Evolutionary conservation across 2,113 vertebrate species (phyloP).

Genomic region (Brachyhypopomus occidentalis): DNA sequence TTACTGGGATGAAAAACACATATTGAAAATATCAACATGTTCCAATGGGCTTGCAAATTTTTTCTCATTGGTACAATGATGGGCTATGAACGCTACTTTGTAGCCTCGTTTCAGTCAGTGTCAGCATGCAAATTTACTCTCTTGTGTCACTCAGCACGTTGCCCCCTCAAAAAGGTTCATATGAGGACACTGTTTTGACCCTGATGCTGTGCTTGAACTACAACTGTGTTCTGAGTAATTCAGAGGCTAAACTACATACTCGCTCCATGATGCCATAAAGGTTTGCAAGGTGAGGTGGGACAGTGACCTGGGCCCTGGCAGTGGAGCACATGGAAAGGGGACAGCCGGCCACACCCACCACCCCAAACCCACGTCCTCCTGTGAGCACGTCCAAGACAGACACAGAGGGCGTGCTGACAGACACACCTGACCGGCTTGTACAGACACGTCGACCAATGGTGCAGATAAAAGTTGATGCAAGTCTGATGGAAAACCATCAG

Average conservation of each 20-base stretch:
- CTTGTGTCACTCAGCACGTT: too few species aligned
- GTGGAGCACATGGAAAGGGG: slow-evolving; percentile 94
- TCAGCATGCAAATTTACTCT: too few species aligned
- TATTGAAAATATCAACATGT: too few species aligned
- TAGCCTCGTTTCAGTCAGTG: too few species aligned
- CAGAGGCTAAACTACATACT: slow-evolving; percentile 63
- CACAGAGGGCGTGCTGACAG: slow-evolving; percentile 74
- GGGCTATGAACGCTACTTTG: too few species aligned
- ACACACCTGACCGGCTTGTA: slow-evolving; percentile 94
- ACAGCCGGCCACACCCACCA: slow-evolving; percentile 84
- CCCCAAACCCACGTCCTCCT: slow-evolving; percentile 80
- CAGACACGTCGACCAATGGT: slow-evolving; percentile 78
- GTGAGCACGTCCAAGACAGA: slow-evolving; percentile 82
- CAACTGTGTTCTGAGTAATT: neutral
- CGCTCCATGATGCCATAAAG: slow-evolving; percentile 97
- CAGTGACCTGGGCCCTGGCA: slow-evolving; percentile 92
- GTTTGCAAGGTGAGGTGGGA: slow-evolving; percentile 89
- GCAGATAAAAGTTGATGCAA: neutral
- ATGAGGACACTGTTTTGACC: neutral
- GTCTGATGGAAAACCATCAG: too few species aligned
- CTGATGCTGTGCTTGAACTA: neutral
- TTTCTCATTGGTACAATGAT: too few species aligned
- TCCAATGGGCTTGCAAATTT: too few species aligned
- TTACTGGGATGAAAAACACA: too few species aligned
- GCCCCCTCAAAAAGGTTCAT: too few species aligned